Percentiles rank a stretch among this genome's conserved stretches.
phyloP scores from a whole-genome alignment of 2,113 vertebrate species.

The Myotis brandtii region DNA sequence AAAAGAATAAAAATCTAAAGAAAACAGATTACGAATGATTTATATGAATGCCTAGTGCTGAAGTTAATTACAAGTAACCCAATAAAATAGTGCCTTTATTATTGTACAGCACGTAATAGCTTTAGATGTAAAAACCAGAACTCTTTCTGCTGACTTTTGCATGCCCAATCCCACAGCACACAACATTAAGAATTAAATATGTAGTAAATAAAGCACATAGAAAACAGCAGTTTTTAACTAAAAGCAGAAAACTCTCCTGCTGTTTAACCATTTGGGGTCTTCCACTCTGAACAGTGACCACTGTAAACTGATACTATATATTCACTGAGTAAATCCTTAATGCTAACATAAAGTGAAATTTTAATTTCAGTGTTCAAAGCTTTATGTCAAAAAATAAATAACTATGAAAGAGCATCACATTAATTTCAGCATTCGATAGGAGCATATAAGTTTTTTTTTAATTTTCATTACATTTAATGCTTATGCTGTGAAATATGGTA shows the following conservation, averaged over 20 bases:
- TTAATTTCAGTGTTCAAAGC: conserved; percentile 81
- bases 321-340: conserved; percentile 76
- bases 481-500: background rate
- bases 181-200: conserved; percentile 88
- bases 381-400: conserved; percentile 60
- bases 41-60: conserved; percentile 87
- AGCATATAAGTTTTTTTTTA: background rate
- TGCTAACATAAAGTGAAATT: conserved; percentile 79
- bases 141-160: conserved; percentile 85
- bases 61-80: conserved; percentile 92
- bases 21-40: conserved; percentile 90
- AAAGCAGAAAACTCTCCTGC: conserved; percentile 87
- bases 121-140: conserved; percentile 86
- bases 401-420: background rate
- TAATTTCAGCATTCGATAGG: background rate
- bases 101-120: conserved; percentile 89
- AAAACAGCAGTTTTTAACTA: conserved; percentile 87
- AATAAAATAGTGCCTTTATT: conserved; percentile 91
- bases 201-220: conserved; percentile 87
- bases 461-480: background rate
- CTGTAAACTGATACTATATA: conserved; percentile 79
- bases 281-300: conserved; percentile 77
- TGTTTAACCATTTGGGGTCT: conserved; percentile 84
- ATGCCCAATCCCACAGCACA: conserved; percentile 86
- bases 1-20: conserved; percentile 88